Conservation (phyloP, 2,797 vertebrate genomes). For the Trichosurus vulpecula region DNA sequence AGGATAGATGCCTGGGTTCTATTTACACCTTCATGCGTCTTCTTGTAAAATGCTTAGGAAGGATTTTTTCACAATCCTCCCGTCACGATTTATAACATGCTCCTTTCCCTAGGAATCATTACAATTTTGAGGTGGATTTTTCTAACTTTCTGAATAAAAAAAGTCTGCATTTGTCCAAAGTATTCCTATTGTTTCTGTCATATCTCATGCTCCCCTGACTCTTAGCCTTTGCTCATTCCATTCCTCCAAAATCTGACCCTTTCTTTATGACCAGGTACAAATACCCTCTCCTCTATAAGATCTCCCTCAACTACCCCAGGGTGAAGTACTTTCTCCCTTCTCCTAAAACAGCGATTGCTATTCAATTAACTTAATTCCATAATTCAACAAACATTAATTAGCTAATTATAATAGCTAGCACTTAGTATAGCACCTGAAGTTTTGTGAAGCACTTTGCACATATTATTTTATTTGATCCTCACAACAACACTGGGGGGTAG, state of each 20-base stretch:
- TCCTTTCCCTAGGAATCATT: background rate
- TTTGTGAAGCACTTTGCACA: background rate
- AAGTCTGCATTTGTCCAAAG: background rate
- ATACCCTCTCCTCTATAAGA: background rate
- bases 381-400: background rate
- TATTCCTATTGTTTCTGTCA: background rate
- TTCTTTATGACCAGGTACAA: background rate
- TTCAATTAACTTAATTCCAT: background rate
- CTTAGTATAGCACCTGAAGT: background rate
- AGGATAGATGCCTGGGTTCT: constrained; percentile 33
- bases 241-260: background rate
- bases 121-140: background rate
- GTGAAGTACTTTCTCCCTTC: background rate
- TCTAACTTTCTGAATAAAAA: background rate
- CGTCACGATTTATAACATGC: background rate
- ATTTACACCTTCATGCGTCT: constrained; percentile 28
- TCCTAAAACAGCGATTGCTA: background rate
- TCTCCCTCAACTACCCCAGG: background rate
- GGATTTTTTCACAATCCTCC: background rate
- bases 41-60: constrained; percentile 32
- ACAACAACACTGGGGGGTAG: background rate
- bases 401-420: background rate
- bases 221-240: background rate
- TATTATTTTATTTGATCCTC: background rate
- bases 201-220: background rate